Conservation (phyloP, 2,797 vertebrate genomes). For the Schizopygopsis pylzovi region DNA sequence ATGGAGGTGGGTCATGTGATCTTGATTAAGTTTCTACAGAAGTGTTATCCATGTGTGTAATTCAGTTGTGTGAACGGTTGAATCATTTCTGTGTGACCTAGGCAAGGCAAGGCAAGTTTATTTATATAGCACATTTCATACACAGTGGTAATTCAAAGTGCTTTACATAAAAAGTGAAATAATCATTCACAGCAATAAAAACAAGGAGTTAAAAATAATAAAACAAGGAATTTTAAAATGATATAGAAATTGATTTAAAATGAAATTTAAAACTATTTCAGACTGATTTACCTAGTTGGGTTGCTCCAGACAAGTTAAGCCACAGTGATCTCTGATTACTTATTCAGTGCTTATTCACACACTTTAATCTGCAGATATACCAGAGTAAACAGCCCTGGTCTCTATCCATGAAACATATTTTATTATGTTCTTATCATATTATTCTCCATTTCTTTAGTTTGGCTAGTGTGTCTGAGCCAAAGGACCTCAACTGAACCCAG, state of each 20-base stretch:
- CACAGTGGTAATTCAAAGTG: too few species aligned
- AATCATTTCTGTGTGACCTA: conserved; percentile 39
- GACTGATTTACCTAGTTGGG: too few species aligned
- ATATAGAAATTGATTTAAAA: too few species aligned
- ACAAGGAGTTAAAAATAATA: too few species aligned
- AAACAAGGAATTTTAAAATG: too few species aligned
- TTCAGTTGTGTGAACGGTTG: conserved; percentile 33
- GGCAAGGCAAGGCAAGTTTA: too few species aligned
- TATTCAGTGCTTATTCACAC: conserved; percentile 27
- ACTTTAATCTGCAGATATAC: conserved; percentile 40
- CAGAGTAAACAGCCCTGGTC: neutral
- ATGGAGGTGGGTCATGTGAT: conserved; percentile 9
- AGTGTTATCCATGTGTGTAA: conserved; percentile 18
- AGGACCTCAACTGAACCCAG: neutral
- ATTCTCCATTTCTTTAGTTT: conserved; percentile 11
- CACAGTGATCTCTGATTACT: conserved; percentile 39
- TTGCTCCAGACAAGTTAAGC: conserved; percentile 52
- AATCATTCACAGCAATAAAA: too few species aligned
- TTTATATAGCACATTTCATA: too few species aligned
- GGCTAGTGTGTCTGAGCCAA: neutral
- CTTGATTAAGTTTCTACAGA: conserved; percentile 28
- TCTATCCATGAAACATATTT: conserved; percentile 1
- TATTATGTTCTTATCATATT: conserved; percentile 11
- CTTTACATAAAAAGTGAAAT: too few species aligned
- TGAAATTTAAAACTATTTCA: too few species aligned